Percentiles rank a stretch among this genome's conserved stretches.
These are phyloP conservation scores for Synanthedon tipuliformis DNA, from an alignment of 2,888 invertebrate species.

Conservation along the genomic window DNA sequence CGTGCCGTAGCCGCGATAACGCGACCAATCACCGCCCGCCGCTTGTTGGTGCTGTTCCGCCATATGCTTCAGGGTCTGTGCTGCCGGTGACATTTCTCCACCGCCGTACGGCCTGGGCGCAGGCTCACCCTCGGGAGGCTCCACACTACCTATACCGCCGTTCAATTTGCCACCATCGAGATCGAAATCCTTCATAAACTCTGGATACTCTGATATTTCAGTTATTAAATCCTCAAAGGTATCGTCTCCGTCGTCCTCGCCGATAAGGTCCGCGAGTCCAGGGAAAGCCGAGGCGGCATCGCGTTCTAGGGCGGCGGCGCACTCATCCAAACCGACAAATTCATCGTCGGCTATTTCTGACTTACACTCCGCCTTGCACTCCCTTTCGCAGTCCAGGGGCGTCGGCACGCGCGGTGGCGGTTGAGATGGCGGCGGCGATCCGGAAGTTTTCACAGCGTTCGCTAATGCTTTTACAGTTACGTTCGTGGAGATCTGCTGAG, in stretches of 20 bases:
- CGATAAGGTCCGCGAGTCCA: conserved; percentile 83
- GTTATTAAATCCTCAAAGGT: conserved; percentile 89
- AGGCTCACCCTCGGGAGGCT: conserved; percentile 59
- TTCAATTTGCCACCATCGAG: conserved; percentile 52
- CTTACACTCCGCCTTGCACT: conserved; percentile 82
- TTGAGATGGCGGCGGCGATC: conserved; percentile 52
- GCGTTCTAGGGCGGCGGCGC: conserved; percentile 87
- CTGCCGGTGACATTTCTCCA: conserved; percentile 88
- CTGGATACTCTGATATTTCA: conserved; percentile 86
- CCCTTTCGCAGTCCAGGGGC: conserved; percentile 85
- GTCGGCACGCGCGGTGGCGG: conserved; percentile 76
- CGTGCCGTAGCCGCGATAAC: conserved; percentile 69
- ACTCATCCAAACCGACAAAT: conserved; percentile 86
- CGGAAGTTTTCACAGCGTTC: conserved; percentile 60
- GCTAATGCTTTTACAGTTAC: conserved; percentile 83
- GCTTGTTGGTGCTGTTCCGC: conserved; percentile 94
- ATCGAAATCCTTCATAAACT: conserved; percentile 87
- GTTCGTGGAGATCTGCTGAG: conserved; percentile 91
- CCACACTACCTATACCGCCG: conserved; percentile 40
- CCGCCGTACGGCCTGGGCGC: conserved; percentile 61
- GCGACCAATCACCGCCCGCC: conserved; percentile 68
- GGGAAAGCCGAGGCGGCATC: conserved; percentile 84
- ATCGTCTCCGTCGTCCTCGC: conserved; percentile 85
- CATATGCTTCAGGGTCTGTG: conserved; percentile 96
- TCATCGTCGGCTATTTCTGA: conserved; percentile 84